Evolutionary conservation across 1,140 invertebrate species (phyloP).

Genomic region (Melanaphis sacchari): DNA sequence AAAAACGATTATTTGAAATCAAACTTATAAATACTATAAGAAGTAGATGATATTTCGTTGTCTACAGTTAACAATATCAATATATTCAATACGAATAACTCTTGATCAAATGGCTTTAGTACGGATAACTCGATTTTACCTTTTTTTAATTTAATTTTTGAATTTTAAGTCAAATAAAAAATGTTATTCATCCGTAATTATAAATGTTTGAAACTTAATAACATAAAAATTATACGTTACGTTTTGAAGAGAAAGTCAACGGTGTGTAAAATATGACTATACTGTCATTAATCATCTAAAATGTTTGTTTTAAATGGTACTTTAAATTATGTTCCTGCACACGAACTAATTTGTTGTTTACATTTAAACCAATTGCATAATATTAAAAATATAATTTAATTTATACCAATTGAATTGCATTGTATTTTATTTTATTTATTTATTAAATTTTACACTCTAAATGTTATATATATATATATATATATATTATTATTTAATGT

Average conservation of each 20-base stretch:
- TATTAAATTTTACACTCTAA: not conserved
- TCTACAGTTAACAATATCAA: not conserved
- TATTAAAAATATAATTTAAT: not conserved
- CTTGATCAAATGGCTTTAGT: not conserved
- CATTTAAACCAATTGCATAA: not conserved
- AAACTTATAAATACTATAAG: not conserved
- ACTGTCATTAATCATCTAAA: not conserved
- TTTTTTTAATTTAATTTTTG: conserved; percentile 5
- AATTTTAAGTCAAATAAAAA: not conserved
- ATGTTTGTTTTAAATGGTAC: not conserved
- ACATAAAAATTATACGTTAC: not conserved
- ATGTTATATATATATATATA: no score
- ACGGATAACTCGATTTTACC: not conserved
- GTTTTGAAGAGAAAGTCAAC: not conserved
- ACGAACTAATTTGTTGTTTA: not conserved
- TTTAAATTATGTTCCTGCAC: not conserved
- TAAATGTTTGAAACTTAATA: not conserved
- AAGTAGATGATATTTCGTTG: not conserved
- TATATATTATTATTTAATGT: no score
- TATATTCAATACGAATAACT: not conserved
- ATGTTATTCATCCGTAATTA: not conserved
- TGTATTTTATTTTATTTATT: not conserved
- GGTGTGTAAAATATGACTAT: not conserved
- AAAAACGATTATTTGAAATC: not conserved
- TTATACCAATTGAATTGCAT: not conserved